These are phyloP conservation scores for Pontoporia blainvillei DNA, from an alignment of 2,113 vertebrate genomes.

Conservation along the genomic window DNA sequence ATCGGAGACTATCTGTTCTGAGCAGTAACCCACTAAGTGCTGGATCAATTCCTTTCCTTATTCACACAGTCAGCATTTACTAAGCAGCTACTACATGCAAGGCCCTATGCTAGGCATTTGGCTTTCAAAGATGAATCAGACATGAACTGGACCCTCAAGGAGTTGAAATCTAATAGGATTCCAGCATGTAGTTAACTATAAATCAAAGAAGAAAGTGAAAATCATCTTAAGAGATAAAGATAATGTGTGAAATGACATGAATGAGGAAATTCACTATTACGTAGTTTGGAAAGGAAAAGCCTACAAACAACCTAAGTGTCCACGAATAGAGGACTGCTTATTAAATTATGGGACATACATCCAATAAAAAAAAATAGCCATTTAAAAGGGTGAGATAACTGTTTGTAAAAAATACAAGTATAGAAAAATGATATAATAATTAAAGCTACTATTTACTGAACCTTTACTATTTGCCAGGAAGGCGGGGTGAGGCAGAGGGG, in stretches of 20 bases:
- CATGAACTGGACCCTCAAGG: neutral
- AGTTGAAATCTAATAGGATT: neutral
- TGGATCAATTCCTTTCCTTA: neutral
- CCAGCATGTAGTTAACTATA: neutral
- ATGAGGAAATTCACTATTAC: slow-evolving; percentile 1
- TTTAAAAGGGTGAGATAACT: slow-evolving; percentile 8
- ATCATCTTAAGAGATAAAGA: neutral
- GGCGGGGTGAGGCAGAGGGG: no score
- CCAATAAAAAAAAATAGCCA: neutral
- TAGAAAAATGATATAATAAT: neutral
- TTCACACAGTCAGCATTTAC: neutral
- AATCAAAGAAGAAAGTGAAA: slow-evolving; percentile 37
- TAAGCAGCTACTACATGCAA: neutral
- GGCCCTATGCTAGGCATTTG: neutral
- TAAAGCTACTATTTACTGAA: neutral
- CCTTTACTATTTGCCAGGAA: neutral
- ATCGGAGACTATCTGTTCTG: neutral
- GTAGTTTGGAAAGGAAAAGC: neutral
- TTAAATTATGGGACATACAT: neutral
- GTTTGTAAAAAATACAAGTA: neutral
- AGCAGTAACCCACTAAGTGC: neutral
- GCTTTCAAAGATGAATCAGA: slow-evolving; percentile 30
- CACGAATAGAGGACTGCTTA: slow-evolving; percentile 4
- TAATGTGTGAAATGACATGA: slow-evolving; percentile 27
- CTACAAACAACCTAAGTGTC: neutral